A percentile compares a stretch with the other conserved stretches of the same genome.
These are phyloP conservation scores for Urosaurus nigricauda DNA, from an alignment of 2,797 vertebrate species.

Conservation along the genomic window DNA sequence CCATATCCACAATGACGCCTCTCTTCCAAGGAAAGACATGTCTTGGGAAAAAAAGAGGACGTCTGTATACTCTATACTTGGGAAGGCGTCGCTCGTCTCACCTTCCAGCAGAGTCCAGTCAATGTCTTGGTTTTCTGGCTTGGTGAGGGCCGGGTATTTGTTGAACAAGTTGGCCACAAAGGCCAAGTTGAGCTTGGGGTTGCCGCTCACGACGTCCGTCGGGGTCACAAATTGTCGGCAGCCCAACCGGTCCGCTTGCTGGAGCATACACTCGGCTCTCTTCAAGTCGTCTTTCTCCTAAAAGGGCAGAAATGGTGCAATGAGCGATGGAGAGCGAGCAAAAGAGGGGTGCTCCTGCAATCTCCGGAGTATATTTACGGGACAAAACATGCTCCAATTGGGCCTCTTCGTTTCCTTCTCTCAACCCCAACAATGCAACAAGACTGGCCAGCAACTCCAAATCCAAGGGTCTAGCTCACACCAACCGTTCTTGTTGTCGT, in stretches of 20 bases:
- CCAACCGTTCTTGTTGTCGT: too few species aligned
- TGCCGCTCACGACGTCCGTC: conserved; percentile 90
- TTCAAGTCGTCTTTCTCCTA: conserved; percentile 92
- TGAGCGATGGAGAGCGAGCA: not conserved
- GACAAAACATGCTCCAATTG: not conserved
- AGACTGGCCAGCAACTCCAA: not conserved
- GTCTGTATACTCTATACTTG: not conserved
- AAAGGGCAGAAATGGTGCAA: not conserved
- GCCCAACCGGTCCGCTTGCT: conserved; percentile 89
- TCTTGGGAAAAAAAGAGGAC: too few species aligned
- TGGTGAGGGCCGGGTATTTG: conserved; percentile 94
- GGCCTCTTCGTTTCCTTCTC: too few species aligned
- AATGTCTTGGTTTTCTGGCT: conserved; percentile 94
- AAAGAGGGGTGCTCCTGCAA: accelerated
- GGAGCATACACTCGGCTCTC: conserved; percentile 91
- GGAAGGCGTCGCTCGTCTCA: conserved; percentile 68
- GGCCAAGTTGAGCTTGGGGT: conserved; percentile 95
- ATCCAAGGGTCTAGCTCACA: too few species aligned
- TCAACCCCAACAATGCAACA: not conserved
- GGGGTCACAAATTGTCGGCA: conserved; percentile 96
- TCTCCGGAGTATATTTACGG: not conserved
- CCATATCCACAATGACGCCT: too few species aligned
- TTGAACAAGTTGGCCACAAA: conserved; percentile 98
- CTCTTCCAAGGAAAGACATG: too few species aligned
- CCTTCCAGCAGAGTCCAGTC: conserved; percentile 90